Conservation (phyloP, 2,113 vertebrate species). For the Cisticola juncidis region DNA sequence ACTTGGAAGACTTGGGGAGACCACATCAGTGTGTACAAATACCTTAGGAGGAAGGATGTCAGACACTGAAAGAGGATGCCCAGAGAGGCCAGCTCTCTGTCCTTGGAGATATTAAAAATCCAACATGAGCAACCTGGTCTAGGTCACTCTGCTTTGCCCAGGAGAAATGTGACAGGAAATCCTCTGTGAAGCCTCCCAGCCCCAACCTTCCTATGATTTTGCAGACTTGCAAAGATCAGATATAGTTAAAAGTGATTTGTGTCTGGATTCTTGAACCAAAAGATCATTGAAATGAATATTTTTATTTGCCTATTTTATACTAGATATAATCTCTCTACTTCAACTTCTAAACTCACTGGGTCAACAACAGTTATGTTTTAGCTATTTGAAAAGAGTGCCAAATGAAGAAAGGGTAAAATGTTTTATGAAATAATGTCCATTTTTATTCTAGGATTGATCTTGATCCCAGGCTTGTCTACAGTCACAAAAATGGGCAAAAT, state of each 20-base stretch:
- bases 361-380: not conserved
- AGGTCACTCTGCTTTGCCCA: not conserved
- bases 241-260: not conserved
- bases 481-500: not conserved
- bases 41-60: too few relatives aligned
- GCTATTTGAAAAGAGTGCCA: not conserved
- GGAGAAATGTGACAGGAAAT: not conserved
- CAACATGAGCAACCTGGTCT: not conserved
- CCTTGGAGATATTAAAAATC: not conserved
- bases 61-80: not conserved
- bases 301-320: not conserved
- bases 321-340: not conserved
- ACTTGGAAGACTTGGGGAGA: rapidly evolving
- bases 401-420: not conserved
- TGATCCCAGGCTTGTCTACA: not conserved
- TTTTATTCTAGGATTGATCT: not conserved
- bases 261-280: not conserved
- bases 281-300: not conserved
- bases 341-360: not conserved
- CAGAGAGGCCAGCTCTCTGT: not conserved
- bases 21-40: not conserved
- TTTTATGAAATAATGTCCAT: not conserved
- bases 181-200: not conserved
- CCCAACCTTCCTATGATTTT: not conserved
- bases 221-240: not conserved